These are phyloP conservation scores for Frieseomelitta varia DNA, from an alignment of 1,140 invertebrate genomes.

Conservation along the genomic window DNA sequence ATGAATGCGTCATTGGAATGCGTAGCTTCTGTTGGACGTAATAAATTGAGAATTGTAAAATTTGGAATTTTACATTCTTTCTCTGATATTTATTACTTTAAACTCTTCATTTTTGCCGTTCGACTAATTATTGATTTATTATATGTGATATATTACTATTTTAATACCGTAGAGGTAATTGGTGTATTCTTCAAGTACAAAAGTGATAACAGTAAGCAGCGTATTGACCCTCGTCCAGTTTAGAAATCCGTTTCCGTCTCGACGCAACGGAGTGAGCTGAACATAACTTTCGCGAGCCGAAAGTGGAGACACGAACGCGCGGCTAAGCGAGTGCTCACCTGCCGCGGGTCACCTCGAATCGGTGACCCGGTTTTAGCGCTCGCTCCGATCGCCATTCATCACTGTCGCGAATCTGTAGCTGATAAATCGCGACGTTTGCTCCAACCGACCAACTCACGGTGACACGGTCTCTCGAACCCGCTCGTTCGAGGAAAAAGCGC, in stretches of 20 bases:
- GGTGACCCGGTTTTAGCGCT: slow-evolving; percentile 48
- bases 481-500: neutral
- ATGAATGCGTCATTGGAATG: neutral
- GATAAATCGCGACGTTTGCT: slow-evolving; percentile 62
- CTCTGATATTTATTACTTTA: too few species aligned
- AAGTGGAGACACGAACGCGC: neutral
- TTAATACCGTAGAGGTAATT: too few species aligned
- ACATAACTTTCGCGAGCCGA: neutral
- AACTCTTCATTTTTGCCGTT: too few species aligned
- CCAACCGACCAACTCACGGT: neutral
- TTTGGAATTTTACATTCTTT: too few species aligned
- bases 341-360: slow-evolving; percentile 34
- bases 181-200: too few species aligned
- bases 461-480: slow-evolving; percentile 4
- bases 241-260: neutral
- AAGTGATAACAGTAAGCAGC: too few species aligned
- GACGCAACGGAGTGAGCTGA: neutral
- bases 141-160: too few species aligned
- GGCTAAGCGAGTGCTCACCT: slow-evolving; percentile 23
- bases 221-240: too few species aligned
- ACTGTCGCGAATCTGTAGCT: slow-evolving; percentile 51
- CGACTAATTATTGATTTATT: too few species aligned
- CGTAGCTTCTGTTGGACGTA: too few species aligned
- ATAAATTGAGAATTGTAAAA: too few species aligned
- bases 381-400: slow-evolving; percentile 47